phyloP scores from a whole-genome alignment of 2,797 vertebrate species.

The Sebastes glaucus region DNA sequence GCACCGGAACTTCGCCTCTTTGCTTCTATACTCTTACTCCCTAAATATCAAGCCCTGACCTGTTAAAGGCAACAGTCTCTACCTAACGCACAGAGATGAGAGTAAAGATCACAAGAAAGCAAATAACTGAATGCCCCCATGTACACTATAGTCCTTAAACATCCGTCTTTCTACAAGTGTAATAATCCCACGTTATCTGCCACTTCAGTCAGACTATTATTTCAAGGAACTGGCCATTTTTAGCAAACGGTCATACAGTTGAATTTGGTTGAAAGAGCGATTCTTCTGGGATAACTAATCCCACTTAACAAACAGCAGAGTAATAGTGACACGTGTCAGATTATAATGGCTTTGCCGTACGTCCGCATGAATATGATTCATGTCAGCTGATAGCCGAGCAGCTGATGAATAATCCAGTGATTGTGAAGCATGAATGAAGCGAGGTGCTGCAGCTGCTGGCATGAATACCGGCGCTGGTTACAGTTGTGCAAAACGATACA shows the following conservation, averaged over 20 bases:
- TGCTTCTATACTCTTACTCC: fast-evolving
- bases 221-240: neutral
- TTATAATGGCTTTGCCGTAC: neutral
- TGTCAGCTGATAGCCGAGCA: neutral
- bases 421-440: neutral
- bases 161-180: neutral
- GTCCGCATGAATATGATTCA: neutral
- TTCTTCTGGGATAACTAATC: neutral
- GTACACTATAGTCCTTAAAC: neutral
- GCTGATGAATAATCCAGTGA: neutral
- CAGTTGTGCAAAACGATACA: neutral
- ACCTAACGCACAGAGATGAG: neutral
- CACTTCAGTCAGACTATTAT: neutral
- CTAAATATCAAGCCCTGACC: too few relatives aligned
- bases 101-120: neutral
- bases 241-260: neutral
- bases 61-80: too few relatives aligned
- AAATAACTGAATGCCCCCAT: neutral
- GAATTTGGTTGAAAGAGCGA: neutral
- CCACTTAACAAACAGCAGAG: neutral
- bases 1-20: too few relatives aligned
- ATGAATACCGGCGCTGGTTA: neutral
- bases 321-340: neutral
- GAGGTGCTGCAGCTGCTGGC: neutral
- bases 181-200: neutral